A percentile compares a stretch with the other conserved stretches of the same genome.
Evolutionary conservation across 2,797 vertebrate genomes (phyloP).

Genomic region (Nannoperca obscura): DNA sequence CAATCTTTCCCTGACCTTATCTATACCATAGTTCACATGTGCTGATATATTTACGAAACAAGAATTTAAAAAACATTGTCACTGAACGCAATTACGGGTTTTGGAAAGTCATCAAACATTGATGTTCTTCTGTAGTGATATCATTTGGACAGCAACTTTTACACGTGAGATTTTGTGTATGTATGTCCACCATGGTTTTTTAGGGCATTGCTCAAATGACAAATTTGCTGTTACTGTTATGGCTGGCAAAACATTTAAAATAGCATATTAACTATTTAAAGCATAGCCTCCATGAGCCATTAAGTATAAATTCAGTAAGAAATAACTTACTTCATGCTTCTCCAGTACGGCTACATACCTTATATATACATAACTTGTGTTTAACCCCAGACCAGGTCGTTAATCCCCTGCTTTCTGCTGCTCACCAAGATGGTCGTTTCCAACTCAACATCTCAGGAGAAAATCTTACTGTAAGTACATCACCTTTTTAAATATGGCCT

Average conservation of each 20-base stretch:
- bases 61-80: neutral
- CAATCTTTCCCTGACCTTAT: neutral
- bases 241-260: neutral
- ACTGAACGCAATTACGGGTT: neutral
- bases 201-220: neutral
- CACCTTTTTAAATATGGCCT: neutral
- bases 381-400: conserved; percentile 84
- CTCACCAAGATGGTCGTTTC: conserved; percentile 86
- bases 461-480: conserved; percentile 82
- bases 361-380: conserved; percentile 19
- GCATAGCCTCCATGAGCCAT: neutral
- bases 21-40: neutral
- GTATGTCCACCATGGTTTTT: neutral
- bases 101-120: neutral
- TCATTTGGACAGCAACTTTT: neutral
- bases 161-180: neutral
- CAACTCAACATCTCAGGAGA: conserved; percentile 77
- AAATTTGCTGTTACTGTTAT: neutral
- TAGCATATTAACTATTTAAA: neutral
- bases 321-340: neutral
- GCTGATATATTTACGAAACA: neutral
- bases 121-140: neutral
- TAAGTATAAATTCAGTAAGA: neutral
- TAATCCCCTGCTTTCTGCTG: conserved; percentile 81
- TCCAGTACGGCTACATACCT: neutral